phyloP scores from a whole-genome alignment of 1,140 invertebrate genomes.

The Paramacrobiotus metropolitanus region DNA sequence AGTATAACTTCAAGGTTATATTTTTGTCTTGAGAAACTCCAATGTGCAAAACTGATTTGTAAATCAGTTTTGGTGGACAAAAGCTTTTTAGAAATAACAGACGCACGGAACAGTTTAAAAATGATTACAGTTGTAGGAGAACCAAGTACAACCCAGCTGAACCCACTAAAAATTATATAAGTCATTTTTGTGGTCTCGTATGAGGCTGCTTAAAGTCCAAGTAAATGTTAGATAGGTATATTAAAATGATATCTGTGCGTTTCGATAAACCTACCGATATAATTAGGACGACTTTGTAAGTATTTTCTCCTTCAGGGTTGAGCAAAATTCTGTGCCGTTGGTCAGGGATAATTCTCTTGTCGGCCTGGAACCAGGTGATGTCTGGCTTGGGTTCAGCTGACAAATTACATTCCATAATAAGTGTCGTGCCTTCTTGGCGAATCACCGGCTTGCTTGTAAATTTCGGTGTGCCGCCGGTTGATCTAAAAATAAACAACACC shows the following conservation, averaged over 20 bases:
- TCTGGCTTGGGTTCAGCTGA: constrained; percentile 82
- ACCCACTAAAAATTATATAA: neutral
- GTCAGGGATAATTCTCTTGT: constrained; percentile 10
- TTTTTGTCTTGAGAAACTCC: too few relatives aligned
- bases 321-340: neutral
- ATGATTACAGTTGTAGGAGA: too few relatives aligned
- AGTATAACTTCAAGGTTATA: too few relatives aligned
- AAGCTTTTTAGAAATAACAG: too few relatives aligned
- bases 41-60: too few relatives aligned
- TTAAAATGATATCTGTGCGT: too few relatives aligned
- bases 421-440: constrained; percentile 67
- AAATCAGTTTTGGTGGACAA: too few relatives aligned
- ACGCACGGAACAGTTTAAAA: too few relatives aligned
- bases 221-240: too few relatives aligned
- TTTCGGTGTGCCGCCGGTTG: constrained; percentile 36
- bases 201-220: neutral
- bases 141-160: too few relatives aligned
- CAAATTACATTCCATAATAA: constrained; percentile 83
- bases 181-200: neutral
- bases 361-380: constrained; percentile 57
- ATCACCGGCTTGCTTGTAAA: constrained; percentile 95
- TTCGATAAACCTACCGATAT: constrained; percentile 12
- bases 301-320: constrained; percentile 5
- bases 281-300: constrained; percentile 20
- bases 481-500: constrained; percentile 17